Conservation (phyloP, 2,888 invertebrate genomes). For the Tenodera sinensis region DNA sequence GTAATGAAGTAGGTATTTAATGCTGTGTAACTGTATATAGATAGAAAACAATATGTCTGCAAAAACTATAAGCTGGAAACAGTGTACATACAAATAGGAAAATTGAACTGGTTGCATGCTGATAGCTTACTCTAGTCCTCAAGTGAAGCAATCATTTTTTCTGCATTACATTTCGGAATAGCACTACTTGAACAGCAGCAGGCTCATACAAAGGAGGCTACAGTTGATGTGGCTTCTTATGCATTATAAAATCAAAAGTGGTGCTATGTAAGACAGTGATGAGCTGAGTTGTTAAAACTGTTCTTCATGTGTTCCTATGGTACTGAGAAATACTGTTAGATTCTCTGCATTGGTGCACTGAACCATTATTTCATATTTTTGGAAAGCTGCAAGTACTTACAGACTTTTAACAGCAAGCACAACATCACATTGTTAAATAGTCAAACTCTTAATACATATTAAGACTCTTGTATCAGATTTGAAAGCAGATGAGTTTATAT, state of each 20-base stretch:
- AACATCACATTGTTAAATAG: too few species aligned
- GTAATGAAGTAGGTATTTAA: background rate
- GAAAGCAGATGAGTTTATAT: too few species aligned
- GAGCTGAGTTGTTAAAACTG: background rate
- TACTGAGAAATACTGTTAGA: background rate
- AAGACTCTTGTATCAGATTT: too few species aligned
- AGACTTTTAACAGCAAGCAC: background rate
- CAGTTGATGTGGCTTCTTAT: background rate
- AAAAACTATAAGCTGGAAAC: background rate
- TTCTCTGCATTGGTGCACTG: background rate
- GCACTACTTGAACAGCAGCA: background rate
- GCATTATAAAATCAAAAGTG: background rate
- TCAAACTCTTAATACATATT: too few species aligned
- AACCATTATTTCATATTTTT: background rate
- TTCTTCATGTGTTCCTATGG: background rate
- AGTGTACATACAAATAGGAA: background rate
- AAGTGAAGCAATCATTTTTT: background rate
- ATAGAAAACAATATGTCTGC: background rate
- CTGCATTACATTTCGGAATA: background rate
- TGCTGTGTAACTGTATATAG: background rate
- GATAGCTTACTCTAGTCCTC: background rate
- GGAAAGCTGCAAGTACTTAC: background rate
- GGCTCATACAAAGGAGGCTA: background rate
- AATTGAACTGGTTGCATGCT: background rate
- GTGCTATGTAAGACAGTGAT: background rate